A percentile compares a stretch with the other conserved stretches of the same genome.
Conservation (phyloP, 2,113 vertebrate species). For the Synodontis membranacea region DNA sequence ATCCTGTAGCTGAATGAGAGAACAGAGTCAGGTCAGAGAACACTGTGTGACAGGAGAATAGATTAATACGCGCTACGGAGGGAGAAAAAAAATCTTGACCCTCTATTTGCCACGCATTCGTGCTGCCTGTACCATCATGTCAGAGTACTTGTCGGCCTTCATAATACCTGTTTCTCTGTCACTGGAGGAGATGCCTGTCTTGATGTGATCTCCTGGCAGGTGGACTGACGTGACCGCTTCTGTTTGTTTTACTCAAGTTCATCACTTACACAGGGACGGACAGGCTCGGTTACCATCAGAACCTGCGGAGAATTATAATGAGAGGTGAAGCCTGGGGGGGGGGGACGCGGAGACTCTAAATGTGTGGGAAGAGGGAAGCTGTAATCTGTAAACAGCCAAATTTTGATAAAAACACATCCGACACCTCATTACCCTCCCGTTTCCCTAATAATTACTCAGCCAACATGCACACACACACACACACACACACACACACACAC, state of each 20-base stretch:
- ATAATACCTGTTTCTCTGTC: not conserved
- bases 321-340: not conserved
- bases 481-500: not conserved
- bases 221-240: not conserved
- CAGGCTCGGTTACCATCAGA: constrained; percentile 28
- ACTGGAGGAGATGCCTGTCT: constrained; percentile 4
- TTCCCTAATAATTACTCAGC: not conserved
- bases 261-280: not conserved
- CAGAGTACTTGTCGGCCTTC: not conserved
- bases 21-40: not conserved
- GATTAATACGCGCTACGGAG: not conserved
- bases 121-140: not conserved
- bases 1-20: constrained; percentile 11
- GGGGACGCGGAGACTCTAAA: not conserved
- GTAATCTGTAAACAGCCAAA: constrained; percentile 10
- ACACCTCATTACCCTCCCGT: constrained; percentile 19
- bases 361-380: not conserved
- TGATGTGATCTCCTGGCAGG: constrained; percentile 14
- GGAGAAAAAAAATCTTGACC: constrained; percentile 15
- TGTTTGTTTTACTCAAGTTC: not conserved
- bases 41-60: not conserved
- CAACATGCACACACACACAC: not conserved
- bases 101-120: not conserved
- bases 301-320: not conserved
- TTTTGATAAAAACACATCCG: constrained; percentile 41